phyloP scores from a whole-genome alignment of 2,113 vertebrate species.

The Notechis scutatus region DNA sequence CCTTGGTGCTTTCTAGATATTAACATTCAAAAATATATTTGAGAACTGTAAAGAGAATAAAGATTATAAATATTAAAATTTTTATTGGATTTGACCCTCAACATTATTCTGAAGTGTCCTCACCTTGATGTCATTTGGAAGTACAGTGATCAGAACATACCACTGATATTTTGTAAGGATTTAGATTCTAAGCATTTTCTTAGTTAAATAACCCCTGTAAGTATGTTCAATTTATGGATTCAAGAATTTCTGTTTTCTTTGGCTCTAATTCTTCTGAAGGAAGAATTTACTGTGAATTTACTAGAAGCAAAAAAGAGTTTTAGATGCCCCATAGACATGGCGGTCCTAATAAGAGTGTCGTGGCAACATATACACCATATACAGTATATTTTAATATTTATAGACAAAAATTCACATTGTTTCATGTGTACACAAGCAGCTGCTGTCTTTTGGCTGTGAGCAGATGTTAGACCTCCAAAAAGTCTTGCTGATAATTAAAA shows the following conservation, averaged over 20 bases:
- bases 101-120: slow-evolving; percentile 37
- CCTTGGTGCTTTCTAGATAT: background rate
- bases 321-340: slow-evolving; percentile 46
- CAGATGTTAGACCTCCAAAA: slow-evolving; percentile 78
- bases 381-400: slow-evolving; percentile 62
- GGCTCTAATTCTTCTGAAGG: slow-evolving; percentile 61
- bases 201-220: slow-evolving; percentile 60
- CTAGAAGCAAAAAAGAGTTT: slow-evolving; percentile 44
- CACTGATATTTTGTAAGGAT: slow-evolving; percentile 53
- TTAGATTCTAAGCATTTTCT: slow-evolving; percentile 41
- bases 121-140: slow-evolving; percentile 51
- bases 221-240: slow-evolving; percentile 64
- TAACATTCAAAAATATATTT: background rate
- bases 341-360: slow-evolving; percentile 34
- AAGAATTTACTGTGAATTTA: slow-evolving; percentile 30
- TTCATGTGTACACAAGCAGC: slow-evolving; percentile 70
- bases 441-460: slow-evolving; percentile 73
- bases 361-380: slow-evolving; percentile 35
- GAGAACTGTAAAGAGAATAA: slow-evolving; percentile 4
- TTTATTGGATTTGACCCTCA: slow-evolving; percentile 4
- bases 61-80: background rate
- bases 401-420: slow-evolving; percentile 63
- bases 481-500: slow-evolving; percentile 79
- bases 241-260: slow-evolving; percentile 53
- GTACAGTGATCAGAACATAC: slow-evolving; percentile 36